Conservation (phyloP, 2,113 vertebrate genomes). For the Eolophus roseicapilla region DNA sequence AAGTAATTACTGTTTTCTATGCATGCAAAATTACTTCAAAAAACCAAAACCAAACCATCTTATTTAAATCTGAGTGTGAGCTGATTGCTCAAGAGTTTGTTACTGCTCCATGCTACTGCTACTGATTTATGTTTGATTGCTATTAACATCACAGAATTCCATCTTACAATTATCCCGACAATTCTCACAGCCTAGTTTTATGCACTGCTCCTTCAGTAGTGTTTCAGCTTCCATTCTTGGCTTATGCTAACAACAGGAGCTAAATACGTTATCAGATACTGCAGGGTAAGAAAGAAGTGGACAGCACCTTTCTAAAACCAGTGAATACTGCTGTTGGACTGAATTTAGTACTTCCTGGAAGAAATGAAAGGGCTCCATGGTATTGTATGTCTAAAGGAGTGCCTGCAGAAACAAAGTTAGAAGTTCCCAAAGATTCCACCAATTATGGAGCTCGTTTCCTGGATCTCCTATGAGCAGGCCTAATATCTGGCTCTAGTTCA, state of each 20-base stretch:
- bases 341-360: not conserved
- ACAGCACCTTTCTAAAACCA: not conserved
- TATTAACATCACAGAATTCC: not conserved
- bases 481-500: not conserved
- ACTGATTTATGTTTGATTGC: not conserved
- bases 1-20: slow-evolving; percentile 43
- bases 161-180: not conserved
- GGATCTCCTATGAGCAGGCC: not conserved
- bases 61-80: not conserved
- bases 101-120: not conserved
- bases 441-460: not conserved
- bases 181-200: not conserved
- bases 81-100: not conserved
- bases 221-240: not conserved
- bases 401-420: not conserved
- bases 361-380: not conserved
- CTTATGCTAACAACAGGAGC: not conserved
- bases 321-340: not conserved
- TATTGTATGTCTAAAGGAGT: not conserved
- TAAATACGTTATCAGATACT: not conserved
- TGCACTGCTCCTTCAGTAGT: not conserved
- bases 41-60: not conserved
- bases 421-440: not conserved
- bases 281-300: not conserved
- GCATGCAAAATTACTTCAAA: slow-evolving; percentile 6